Conservation (phyloP, 2,113 vertebrate genomes). For the Myiozetetes cayanensis region DNA sequence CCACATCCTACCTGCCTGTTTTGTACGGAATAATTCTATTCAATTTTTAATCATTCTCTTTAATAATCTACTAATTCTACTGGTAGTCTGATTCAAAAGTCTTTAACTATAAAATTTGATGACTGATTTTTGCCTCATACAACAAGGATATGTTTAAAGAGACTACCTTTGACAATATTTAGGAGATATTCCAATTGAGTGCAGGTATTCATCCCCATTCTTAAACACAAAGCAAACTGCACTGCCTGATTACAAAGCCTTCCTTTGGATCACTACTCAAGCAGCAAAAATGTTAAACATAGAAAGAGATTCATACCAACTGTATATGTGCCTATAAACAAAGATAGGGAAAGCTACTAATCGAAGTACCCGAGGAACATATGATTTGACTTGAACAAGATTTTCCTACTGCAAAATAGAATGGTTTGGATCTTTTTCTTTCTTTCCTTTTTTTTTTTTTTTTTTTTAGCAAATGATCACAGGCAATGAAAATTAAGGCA, state of each 20-base stretch:
- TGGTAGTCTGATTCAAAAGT: background rate
- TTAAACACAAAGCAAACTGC: background rate
- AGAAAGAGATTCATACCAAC: background rate
- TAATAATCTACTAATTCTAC: background rate
- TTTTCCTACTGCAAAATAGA: background rate
- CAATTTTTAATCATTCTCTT: background rate
- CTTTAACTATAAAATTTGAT: background rate
- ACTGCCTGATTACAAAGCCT: background rate
- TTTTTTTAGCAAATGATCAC: slow-evolving; percentile 18
- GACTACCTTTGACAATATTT: background rate
- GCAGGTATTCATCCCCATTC: background rate
- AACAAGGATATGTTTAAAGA: background rate
- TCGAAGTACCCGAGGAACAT: background rate
- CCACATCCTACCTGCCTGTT: background rate
- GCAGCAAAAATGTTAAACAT: background rate
- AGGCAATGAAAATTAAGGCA: slow-evolving; percentile 25
- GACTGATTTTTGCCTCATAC: background rate
- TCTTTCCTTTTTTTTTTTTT: background rate
- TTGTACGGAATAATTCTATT: background rate
- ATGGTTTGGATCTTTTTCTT: background rate
- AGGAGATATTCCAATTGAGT: background rate
- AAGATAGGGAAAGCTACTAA: background rate
- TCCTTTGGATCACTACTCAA: background rate
- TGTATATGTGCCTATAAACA: background rate
- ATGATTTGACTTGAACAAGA: background rate